Percentiles rank a stretch among this genome's conserved stretches.
Conservation (phyloP, 2,797 vertebrate genomes). For the Ceryle rudis region DNA sequence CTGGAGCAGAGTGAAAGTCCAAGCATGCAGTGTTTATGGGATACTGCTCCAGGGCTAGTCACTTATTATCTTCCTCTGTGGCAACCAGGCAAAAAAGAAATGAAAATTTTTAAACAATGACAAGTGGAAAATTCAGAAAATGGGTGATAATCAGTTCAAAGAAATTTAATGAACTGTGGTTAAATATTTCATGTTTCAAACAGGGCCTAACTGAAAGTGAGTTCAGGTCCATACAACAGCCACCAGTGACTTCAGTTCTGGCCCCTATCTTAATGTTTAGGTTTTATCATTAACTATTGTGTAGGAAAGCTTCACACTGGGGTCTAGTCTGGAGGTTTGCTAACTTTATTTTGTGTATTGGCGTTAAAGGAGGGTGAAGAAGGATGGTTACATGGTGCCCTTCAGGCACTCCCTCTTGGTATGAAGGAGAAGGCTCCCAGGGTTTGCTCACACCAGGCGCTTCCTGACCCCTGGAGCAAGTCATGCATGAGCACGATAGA, state of each 20-base stretch:
- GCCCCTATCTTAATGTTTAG: background rate
- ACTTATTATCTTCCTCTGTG: constrained; percentile 15
- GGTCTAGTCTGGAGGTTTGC: background rate
- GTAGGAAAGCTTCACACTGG: background rate
- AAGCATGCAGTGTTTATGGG: background rate
- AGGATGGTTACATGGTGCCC: rapidly evolving
- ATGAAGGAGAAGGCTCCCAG: background rate
- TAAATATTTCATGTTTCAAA: constrained; percentile 4
- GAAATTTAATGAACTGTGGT: background rate
- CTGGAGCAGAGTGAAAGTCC: constrained; percentile 9
- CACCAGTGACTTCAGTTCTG: background rate
- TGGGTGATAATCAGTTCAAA: background rate
- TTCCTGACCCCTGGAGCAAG: background rate
- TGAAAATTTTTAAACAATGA: background rate
- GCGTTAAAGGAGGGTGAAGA: background rate
- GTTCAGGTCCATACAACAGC: background rate
- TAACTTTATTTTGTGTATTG: background rate
- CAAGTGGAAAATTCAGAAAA: background rate
- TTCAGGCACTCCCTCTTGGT: background rate
- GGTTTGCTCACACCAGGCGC: background rate
- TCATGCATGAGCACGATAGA: background rate
- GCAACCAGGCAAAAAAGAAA: background rate
- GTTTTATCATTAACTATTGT: background rate
- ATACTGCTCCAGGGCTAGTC: background rate
- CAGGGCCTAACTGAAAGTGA: background rate